Evolutionary conservation across 1,140 invertebrate genomes (phyloP).

Genomic region (Andrena cerasifolii): DNA sequence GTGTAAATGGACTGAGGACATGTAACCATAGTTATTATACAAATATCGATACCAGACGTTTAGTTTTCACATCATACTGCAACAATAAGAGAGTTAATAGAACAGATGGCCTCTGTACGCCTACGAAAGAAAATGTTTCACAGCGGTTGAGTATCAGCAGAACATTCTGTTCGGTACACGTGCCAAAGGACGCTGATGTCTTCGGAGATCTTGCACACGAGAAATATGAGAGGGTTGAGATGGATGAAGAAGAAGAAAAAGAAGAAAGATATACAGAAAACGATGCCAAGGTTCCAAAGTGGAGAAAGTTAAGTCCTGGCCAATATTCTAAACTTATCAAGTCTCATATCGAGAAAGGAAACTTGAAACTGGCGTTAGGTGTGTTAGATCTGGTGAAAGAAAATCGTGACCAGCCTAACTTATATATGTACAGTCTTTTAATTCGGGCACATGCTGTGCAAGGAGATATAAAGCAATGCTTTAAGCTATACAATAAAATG

Average conservation of each 20-base stretch:
- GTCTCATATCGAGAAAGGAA: conserved; percentile 83
- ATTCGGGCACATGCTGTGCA: conserved; percentile 90
- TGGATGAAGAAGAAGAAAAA: conserved; percentile 71
- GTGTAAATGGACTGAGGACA: not conserved
- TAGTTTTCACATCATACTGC: not conserved
- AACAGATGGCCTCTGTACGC: not conserved
- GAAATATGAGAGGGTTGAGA: conserved; percentile 63
- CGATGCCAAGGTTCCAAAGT: conserved; percentile 52
- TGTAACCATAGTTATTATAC: not conserved
- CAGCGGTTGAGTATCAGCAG: not conserved
- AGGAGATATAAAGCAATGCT: conserved; percentile 93
- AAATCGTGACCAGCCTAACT: conserved; percentile 89
- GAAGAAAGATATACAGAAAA: conserved; percentile 75
- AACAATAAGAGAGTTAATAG: not conserved
- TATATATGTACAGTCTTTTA: conserved; percentile 91
- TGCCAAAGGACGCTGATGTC: conserved; percentile 64
- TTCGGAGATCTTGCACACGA: conserved; percentile 75
- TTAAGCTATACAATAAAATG: conserved; percentile 91
- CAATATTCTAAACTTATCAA: conserved; percentile 89
- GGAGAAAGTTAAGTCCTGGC: conserved; percentile 80
- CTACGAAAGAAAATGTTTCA: not conserved
- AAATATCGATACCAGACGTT: not conserved
- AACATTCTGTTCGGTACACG: conserved; percentile 18
- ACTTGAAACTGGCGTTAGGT: conserved; percentile 88
- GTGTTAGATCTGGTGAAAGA: conserved; percentile 90